phyloP scores from a whole-genome alignment of 2,113 vertebrate genomes.

The Bambusicola thoracicus region DNA sequence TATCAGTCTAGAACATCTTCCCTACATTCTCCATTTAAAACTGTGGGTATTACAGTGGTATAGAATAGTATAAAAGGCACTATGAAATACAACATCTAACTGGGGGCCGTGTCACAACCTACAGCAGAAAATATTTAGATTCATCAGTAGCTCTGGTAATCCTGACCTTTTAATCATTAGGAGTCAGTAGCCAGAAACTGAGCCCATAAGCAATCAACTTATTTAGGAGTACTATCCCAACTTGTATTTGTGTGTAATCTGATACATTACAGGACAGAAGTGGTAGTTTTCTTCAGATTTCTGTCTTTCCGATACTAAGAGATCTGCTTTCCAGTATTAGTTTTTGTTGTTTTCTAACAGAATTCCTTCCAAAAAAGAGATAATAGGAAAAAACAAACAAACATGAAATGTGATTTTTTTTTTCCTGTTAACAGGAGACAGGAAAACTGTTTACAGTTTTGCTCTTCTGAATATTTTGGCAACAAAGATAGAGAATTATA shows the following conservation, averaged over 20 bases:
- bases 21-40: not conserved
- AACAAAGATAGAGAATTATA: constrained; percentile 9
- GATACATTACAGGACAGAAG: not conserved
- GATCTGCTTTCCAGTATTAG: not conserved
- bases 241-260: not conserved
- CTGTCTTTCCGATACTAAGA: not conserved
- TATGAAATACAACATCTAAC: not conserved
- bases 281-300: not conserved
- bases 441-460: not conserved
- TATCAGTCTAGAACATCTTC: not conserved
- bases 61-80: not conserved
- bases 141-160: not conserved
- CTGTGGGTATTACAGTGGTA: not conserved
- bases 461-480: constrained; percentile 25
- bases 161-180: not conserved
- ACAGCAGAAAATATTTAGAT: not conserved
- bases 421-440: accelerated
- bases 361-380: not conserved
- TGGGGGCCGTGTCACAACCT: not conserved
- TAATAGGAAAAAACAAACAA: constrained; percentile 21
- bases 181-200: not conserved
- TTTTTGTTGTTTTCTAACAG: not conserved
- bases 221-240: not conserved
- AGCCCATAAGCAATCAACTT: not conserved
- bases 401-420: not conserved